Conservation (phyloP, 2,797 vertebrate genomes). For the Rhabdomys pumilio region DNA sequence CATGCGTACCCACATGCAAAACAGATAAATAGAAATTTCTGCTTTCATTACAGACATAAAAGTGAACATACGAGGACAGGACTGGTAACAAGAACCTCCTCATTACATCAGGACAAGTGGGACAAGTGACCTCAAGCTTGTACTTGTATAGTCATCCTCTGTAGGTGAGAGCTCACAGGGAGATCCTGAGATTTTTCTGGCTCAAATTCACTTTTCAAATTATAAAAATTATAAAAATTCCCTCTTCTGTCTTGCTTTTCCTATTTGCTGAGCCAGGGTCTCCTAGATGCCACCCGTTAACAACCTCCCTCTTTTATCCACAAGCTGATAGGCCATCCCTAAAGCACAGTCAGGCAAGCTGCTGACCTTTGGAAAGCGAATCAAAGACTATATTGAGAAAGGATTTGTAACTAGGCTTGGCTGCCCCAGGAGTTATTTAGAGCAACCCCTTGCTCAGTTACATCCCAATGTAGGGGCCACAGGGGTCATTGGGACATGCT, state of each 20-base stretch:
- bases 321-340: background rate
- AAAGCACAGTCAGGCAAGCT: slow-evolving; percentile 49
- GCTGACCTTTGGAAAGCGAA: slow-evolving; percentile 70
- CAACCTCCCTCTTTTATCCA: background rate
- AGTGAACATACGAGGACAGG: background rate
- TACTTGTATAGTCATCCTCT: background rate
- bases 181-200: background rate
- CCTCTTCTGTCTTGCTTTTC: background rate
- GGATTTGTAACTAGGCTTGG: background rate
- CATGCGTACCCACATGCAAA: background rate
- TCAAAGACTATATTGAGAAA: slow-evolving; percentile 67
- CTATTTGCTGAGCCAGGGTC: background rate
- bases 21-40: background rate
- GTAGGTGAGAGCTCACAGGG: background rate
- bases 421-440: slow-evolving; percentile 49
- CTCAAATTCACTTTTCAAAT: slow-evolving; percentile 26
- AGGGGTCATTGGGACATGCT: slow-evolving; percentile 4
- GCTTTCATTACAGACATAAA: slow-evolving; percentile 50
- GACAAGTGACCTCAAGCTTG: background rate
- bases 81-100: background rate
- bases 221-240: background rate
- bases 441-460: slow-evolving; percentile 5
- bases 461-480: background rate
- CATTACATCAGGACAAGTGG: background rate
- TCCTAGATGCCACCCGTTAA: background rate